Evolutionary conservation across 2,113 vertebrate species (phyloP).

Genomic region (Neotoma lepida): DNA sequence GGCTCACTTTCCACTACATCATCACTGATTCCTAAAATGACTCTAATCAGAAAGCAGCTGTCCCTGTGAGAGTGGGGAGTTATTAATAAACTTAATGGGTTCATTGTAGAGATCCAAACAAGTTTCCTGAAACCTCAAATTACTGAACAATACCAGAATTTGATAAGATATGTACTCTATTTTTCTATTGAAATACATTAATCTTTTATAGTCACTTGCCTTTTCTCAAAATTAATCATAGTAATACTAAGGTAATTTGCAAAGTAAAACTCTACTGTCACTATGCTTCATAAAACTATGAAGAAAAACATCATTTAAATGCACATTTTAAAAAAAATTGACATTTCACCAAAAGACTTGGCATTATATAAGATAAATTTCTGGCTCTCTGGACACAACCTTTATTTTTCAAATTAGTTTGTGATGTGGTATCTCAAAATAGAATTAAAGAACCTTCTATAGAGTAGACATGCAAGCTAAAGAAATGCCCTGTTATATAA

Average conservation of each 20-base stretch:
- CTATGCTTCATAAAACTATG: background rate
- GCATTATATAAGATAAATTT: background rate
- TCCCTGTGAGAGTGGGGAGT: background rate
- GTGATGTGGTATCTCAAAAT: background rate
- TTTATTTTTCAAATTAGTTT: background rate
- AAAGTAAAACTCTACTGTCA: background rate
- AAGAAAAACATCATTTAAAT: background rate
- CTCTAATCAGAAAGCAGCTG: background rate
- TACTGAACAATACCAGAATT: too few relatives aligned
- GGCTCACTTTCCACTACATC: background rate
- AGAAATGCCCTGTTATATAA: background rate
- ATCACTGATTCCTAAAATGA: background rate
- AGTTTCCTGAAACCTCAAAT: background rate
- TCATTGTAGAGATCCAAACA: background rate
- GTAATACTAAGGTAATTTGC: background rate
- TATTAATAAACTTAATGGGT: constrained; percentile 45
- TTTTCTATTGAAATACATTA: background rate
- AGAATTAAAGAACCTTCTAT: background rate
- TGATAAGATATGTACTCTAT: background rate
- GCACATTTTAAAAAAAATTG: background rate
- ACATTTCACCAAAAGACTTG: background rate
- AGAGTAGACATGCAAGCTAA: background rate
- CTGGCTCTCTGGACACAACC: background rate
- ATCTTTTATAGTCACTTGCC: background rate
- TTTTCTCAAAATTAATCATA: background rate